Base-by-base conservation (phyloP, 2,888 invertebrate species). In the Idaea straminata region DNA sequence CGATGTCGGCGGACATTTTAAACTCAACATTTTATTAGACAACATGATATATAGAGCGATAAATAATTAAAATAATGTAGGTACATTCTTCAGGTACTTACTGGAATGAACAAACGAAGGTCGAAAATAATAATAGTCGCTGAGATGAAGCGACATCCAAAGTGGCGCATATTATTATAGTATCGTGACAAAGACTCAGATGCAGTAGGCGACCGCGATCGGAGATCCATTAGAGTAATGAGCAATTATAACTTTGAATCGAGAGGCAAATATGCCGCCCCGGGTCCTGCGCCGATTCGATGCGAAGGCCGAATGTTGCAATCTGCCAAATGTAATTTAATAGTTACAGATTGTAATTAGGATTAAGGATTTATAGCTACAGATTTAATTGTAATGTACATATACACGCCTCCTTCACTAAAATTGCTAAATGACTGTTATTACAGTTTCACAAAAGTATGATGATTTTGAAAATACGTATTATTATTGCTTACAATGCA, bases 151-250 rank as follows among this genome's bases (percentile, higher is more conserved):
- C 47, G 47, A 47, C 47, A 47, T 47, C 7, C 47, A 47, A 47
- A 47, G 61, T 63, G 70, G 65, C 65, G 73, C 76, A 75, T 75
- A 72, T 73, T 74, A 77, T 73, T 77, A 80, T 78, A 67, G 69
- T 80, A 75, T 88, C 88, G 85, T 89, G 89, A 88, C 85, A 86
- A 81, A 81, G 79, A 77, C 77, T 75, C 80, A 83, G 25, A 47
- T 13, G 47, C 47, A 47, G 47, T 47, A 82, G 72, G 71, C 74
- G 73, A 72, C 75, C 73, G 71, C 79, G 80, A 86, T 86, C 79
- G 78, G 74, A 82, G 79, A 81, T 84, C 87, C 87, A 90, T 90
- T 89, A 88, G 78, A 73, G 76, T 89, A 86, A 86, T 87, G 83
- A 88, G 83, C 87, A 88, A 89, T 88, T 88, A 87, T 78, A 83